Conservation (phyloP, 2,797 vertebrate genomes). For the Brachyalestes nurse region DNA sequence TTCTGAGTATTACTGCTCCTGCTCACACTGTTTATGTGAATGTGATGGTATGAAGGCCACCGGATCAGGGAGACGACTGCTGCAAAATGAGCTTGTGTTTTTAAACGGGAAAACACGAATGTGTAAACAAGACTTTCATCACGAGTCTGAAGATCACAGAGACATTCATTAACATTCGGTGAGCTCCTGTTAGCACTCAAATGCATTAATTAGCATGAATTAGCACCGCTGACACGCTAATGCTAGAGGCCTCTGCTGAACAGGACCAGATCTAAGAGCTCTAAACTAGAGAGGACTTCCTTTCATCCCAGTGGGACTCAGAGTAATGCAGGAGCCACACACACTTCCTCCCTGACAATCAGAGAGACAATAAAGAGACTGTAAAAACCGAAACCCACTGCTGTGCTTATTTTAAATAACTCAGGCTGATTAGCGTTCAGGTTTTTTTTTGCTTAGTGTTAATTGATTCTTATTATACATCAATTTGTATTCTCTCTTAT, state of each 20-base stretch:
- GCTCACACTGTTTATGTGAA: not conserved
- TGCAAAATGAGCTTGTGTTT: not conserved
- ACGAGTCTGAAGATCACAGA: not conserved
- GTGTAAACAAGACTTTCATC: not conserved
- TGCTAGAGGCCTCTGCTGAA: constrained; percentile 36
- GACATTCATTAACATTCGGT: constrained; percentile 43
- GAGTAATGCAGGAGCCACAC: constrained; percentile 37
- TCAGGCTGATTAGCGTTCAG: too few species aligned
- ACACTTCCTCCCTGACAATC: constrained; percentile 24
- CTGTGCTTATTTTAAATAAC: too few species aligned
- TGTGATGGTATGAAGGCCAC: not conserved
- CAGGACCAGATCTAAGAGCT: constrained; percentile 50
- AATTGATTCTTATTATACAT: too few species aligned
- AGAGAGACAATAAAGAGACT: not conserved
- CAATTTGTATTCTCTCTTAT: too few species aligned
- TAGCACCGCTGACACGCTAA: constrained; percentile 40
- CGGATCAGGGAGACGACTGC: not conserved
- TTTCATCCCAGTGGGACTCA: constrained; percentile 47
- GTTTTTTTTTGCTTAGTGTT: too few species aligned
- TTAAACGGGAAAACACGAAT: not conserved
- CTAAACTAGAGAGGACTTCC: constrained; percentile 48
- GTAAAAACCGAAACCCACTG: too few species aligned
- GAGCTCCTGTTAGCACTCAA: constrained; percentile 14
- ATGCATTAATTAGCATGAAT: constrained; percentile 56
- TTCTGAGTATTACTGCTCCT: too few species aligned